Evolutionary conservation across 64 coral and sea anemone species (phyloP).

Genomic region (Dendronephthya gigantea): DNA sequence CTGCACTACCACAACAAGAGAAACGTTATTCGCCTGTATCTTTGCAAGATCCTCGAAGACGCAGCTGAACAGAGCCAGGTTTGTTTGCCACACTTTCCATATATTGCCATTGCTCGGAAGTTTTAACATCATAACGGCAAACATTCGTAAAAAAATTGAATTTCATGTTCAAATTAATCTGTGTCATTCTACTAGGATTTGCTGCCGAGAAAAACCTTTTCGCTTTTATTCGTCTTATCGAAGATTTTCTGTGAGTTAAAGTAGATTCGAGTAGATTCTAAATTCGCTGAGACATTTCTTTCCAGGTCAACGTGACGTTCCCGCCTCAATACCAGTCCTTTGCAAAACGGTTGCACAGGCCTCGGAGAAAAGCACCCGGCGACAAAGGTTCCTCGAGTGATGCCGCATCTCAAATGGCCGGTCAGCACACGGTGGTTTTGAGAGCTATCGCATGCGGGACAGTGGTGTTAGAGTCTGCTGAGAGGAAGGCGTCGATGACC

Average conservation of each 20-base stretch:
- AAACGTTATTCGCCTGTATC: background rate
- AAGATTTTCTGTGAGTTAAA: too few relatives aligned
- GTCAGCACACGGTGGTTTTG: background rate
- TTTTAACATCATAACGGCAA: too few relatives aligned
- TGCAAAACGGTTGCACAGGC: background rate
- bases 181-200: too few relatives aligned
- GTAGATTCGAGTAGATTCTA: too few relatives aligned
- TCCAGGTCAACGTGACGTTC: background rate
- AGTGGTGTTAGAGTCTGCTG: background rate
- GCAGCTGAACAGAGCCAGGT: background rate
- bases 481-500: background rate
- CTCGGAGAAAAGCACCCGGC: background rate
- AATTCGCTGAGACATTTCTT: background rate
- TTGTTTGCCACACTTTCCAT: background rate
- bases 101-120: too few relatives aligned
- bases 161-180: too few relatives aligned
- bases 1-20: background rate
- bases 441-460: background rate
- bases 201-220: too few relatives aligned
- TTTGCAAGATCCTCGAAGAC: background rate
- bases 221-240: too few relatives aligned
- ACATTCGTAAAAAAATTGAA: too few relatives aligned
- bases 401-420: background rate
- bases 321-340: background rate
- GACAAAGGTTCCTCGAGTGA: background rate